Base-by-base conservation (phyloP, 2,113 vertebrate genomes). In the Corythornis vintsioides region DNA sequence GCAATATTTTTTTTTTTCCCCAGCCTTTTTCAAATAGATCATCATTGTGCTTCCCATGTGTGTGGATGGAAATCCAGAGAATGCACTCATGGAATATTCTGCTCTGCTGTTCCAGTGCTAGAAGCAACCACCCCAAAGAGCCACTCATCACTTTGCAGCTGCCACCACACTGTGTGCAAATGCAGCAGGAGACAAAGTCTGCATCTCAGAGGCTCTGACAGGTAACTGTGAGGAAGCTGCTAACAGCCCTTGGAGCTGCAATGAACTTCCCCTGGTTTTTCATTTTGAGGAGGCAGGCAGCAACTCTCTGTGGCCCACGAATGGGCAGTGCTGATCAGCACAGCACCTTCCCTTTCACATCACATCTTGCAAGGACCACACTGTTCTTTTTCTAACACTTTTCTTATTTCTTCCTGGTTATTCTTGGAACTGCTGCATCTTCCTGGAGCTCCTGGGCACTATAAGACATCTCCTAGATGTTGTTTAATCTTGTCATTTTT, bases 401-500 rank as follows among this genome's bases (percentile, higher is more conserved):
- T 18, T 48, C 55, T 77, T n/a, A 42, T 91, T 87, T 64, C 60
- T 93, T 29, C 61, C 53, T 78, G 47, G 18, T 53, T 79, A 9
- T 64, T 83, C 38, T 31, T 75, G 82, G 40, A 77, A 88, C 76
- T 86, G 77, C 76, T 78, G 75, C 73, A 38, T 64, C 84, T 65
- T 78, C 73, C 74, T 40, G 33, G 88, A 90, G 92, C 91, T 95
- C 55, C 76, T 94, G 77, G 83, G 90, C 69, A 85, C 94, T 95
- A 40, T 6, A 5, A 92, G 86, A 70, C 83, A 65, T 86, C 75
- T 92, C 83, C 83, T 93, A 42, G 83, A 83, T 94, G 84, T 22
- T 94, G 84, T 22, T 65, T 78, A 72, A 74, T 78, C 88, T 90
- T 96, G 94, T 96, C 61, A 86, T 89, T 96, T 94, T 80, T 93